phyloP scores from a whole-genome alignment of 2,888 invertebrate genomes.

The Biston betularia region DNA sequence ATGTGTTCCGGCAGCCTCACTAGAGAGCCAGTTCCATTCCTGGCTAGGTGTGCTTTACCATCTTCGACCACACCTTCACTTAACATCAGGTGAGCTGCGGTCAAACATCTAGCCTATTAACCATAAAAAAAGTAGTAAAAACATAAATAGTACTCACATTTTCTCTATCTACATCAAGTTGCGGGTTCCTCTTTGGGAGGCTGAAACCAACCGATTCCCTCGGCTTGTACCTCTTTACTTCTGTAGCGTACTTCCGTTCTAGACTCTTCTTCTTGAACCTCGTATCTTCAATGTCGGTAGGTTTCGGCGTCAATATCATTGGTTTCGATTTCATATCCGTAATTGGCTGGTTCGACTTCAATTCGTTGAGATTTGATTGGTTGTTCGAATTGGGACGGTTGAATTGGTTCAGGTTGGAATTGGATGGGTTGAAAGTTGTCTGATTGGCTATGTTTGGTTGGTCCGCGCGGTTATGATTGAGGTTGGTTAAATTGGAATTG shows the following conservation, averaged over 20 bases:
- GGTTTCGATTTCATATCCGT: conserved; percentile 2
- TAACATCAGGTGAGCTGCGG: too few relatives aligned
- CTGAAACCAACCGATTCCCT: conserved; percentile 49
- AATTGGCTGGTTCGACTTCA: background rate
- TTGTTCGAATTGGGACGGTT: background rate
- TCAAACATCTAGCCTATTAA: too few relatives aligned
- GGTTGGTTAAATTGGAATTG: background rate
- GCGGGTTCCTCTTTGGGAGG: conserved; percentile 63
- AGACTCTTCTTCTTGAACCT: conserved; percentile 57
- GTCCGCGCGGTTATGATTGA: background rate
- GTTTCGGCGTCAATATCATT: conserved; percentile 45
- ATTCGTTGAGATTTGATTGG: background rate
- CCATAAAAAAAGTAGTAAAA: background rate
- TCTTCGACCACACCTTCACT: too few relatives aligned
- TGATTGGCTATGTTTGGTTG: background rate
- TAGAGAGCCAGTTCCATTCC: too few relatives aligned
- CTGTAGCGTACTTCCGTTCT: conserved; percentile 61
- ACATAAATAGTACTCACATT: conserved; percentile 69
- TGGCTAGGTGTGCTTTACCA: too few relatives aligned
- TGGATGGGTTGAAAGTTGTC: background rate
- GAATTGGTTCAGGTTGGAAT: background rate
- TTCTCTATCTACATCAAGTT: conserved; percentile 74
- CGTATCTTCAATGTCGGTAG: conserved; percentile 51
- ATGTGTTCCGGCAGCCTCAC: too few relatives aligned
- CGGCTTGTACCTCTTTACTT: conserved; percentile 55